Evolutionary conservation across 1,140 invertebrate genomes (phyloP), one percentile per base, ranked within the genome.

Genomic region (Temnothorax longispinosus): DNA sequence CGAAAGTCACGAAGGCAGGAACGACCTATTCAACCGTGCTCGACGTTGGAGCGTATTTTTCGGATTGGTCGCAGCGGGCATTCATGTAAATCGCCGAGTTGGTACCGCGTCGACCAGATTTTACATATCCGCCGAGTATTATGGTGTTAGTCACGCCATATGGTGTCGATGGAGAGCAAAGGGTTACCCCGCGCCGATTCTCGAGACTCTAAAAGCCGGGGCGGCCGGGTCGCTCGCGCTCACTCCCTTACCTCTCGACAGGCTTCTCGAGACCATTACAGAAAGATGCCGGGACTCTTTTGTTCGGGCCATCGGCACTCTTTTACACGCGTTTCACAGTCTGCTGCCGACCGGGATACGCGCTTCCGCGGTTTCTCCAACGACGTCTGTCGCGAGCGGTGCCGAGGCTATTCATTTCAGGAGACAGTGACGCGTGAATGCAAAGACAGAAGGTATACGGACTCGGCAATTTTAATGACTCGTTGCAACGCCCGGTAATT

Each of bases 101-200:
- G 35, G 62, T 56, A 21, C n/a, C 54, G 60, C 50, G 72, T 67
- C 62, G 71, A 47, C 13, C 35, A 56, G 56, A 47, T 87, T 87
- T 87, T 84, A 76, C 87, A 78, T 67, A 88, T 64, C 72, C 81
- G 60, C 38, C 74, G 77, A 52, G 64, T 62, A 64, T 91, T 91
- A 82, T 87, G 69, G 78, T 85, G 75, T 91, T 87, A 88, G 90
- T 86, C 78, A 82, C 87, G 89, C 89, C 91, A 92, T 92, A 92
- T 92, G 91, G 91, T 86, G 89, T 87, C 87, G 91, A 92, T 87
- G 86, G 89, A 86, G 85, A 88, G 89, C 69, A 87, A 92, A 87
- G 89, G 91, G 88, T 91, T 84, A 44, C 60, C 27, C 27, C 27
- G 27, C 58, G 65, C 41, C 27, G 76, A 78, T 88, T 62, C 91